Evolutionary conservation across 1,140 invertebrate genomes (phyloP).

Genomic region (Augochlora pura): DNA sequence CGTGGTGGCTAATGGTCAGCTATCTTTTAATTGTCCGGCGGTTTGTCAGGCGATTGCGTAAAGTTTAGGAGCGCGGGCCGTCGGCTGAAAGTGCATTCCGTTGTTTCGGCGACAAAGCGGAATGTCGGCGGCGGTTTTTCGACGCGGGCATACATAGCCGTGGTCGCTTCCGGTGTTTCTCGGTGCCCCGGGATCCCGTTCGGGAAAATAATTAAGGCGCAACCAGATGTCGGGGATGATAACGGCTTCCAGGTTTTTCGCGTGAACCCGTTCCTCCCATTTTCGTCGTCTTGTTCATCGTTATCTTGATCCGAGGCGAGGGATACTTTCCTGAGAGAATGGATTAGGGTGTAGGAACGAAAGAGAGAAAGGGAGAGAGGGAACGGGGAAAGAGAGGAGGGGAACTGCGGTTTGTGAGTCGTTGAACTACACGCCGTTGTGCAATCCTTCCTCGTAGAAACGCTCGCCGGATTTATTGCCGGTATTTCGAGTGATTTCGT

Average conservation of each 20-base stretch:
- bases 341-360: conserved; percentile 18
- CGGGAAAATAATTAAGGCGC: conserved; percentile 70
- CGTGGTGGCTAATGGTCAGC: not conserved
- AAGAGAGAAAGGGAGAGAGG: not conserved
- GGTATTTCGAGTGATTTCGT: conserved; percentile 36
- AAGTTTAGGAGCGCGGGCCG: conserved; percentile 7
- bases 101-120: conserved; percentile 66
- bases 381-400: not conserved
- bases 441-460: conserved; percentile 35
- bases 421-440: conserved; percentile 30
- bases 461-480: conserved; percentile 40
- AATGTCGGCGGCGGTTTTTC: conserved; percentile 49
- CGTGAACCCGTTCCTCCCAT: conserved; percentile 42
- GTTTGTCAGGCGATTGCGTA: conserved; percentile 39
- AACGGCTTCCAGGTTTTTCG: conserved; percentile 31
- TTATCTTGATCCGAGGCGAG: conserved; percentile 33
- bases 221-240: conserved; percentile 39
- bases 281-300: conserved; percentile 42
- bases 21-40: conserved; percentile 34
- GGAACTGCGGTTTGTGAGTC: conserved; percentile 24
- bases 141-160: conserved; percentile 32
- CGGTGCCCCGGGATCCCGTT: conserved; percentile 62
- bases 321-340: conserved; percentile 36
- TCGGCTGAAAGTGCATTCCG: conserved; percentile 66
- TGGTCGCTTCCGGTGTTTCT: conserved; percentile 58